phyloP scores from a whole-genome alignment of 1,140 invertebrate species.

The Hetaerina americana region DNA sequence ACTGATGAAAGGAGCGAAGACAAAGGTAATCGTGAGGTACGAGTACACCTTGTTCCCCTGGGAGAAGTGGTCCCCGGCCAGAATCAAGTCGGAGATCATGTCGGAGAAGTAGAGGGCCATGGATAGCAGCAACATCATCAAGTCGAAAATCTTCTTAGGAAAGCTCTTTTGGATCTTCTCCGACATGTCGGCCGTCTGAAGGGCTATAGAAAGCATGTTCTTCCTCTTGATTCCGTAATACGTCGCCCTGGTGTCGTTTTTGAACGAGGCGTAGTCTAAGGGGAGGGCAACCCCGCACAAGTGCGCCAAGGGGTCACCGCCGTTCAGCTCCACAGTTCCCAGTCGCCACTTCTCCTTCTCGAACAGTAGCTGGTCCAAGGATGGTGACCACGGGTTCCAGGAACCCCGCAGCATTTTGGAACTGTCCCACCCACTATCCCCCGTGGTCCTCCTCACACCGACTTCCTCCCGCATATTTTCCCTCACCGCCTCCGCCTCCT shows the following conservation, averaged over 20 bases:
- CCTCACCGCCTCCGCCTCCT: too few relatives aligned
- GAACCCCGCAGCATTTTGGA: too few relatives aligned
- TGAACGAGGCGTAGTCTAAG: background rate
- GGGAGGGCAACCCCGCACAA: background rate
- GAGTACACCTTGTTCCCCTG: background rate
- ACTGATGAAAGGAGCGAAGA: background rate
- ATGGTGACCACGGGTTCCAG: too few relatives aligned
- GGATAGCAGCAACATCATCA: background rate
- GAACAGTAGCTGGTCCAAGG: too few relatives aligned
- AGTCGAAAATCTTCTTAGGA: background rate
- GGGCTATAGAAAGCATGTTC: background rate
- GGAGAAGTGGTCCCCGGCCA: background rate
- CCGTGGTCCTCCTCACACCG: too few relatives aligned
- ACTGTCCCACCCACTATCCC: too few relatives aligned
- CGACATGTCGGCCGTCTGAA: background rate
- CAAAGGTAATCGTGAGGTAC: background rate
- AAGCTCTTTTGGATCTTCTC: background rate
- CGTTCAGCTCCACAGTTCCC: background rate
- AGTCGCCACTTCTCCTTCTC: background rate
- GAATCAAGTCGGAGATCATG: background rate
- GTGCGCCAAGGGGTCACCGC: background rate
- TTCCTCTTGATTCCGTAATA: background rate
- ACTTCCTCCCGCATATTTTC: too few relatives aligned
- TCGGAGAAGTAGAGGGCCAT: background rate
- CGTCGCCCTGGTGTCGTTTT: background rate